Evolutionary conservation across 2,113 vertebrate species (phyloP).

Genomic region (Struthio camelus): DNA sequence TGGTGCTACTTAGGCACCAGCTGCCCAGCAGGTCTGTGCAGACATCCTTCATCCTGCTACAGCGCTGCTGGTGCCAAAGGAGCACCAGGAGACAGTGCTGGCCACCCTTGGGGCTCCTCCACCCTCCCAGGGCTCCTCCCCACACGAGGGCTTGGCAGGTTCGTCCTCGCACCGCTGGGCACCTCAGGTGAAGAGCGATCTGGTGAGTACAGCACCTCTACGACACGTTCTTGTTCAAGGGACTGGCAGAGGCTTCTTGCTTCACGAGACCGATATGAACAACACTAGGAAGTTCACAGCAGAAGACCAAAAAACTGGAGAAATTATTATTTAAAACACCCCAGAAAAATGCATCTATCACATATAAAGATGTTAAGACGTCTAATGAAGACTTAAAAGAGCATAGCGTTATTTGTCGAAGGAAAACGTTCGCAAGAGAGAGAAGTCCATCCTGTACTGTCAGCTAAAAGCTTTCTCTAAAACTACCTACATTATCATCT

Average conservation of each 20-base stretch:
- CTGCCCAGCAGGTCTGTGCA: background rate
- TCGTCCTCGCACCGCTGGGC: background rate
- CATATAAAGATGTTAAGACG: background rate
- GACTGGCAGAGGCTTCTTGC: background rate
- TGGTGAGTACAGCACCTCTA: rapidly evolving
- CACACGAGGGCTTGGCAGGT: background rate
- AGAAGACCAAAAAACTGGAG: background rate
- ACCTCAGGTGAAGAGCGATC: rapidly evolving
- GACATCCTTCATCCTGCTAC: background rate
- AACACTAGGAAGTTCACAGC: rapidly evolving
- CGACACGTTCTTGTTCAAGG: background rate
- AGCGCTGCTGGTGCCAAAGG: no score
- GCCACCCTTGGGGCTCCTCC: rapidly evolving
- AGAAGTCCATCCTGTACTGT: background rate
- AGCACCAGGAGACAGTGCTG: background rate
- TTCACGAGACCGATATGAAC: rapidly evolving
- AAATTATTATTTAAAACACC: background rate
- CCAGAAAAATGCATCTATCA: background rate
- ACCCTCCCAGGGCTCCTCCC: background rate
- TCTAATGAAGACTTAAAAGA: background rate
- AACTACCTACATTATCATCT: background rate
- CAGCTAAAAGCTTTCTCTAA: background rate
- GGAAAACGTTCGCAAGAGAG: background rate
- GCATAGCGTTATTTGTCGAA: background rate
- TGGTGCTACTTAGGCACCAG: rapidly evolving